Base-by-base conservation (phyloP, 2,797 vertebrate genomes). In the Gallinago solitaria region DNA sequence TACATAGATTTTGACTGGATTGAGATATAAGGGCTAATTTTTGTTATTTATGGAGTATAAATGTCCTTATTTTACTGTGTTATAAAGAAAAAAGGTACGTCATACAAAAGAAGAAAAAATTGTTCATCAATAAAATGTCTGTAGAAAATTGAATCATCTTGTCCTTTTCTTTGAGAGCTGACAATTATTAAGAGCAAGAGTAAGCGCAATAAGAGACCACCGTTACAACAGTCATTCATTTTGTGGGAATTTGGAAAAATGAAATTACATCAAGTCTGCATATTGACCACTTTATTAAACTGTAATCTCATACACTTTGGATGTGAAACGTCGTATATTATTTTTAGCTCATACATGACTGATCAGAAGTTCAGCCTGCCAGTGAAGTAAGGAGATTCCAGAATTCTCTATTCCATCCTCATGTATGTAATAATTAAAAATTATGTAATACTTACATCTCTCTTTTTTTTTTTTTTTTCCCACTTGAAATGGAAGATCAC, bases 11-110 rank as follows among this genome's bases (percentile, higher is more conserved):
- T 96, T 97, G 95, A 96, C 59, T 93, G 89, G 83, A 87, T 89
- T 94, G 80, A 96, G 63, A 96, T 89, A 92, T 87, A 89, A 97
- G 95, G 97, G 95, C 87, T 96, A 94, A 92, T 85, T 95, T 96
- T 97, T 97, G 94, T 97, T 97, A 97, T 96, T 96, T 92, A 95
- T 91, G 47, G 53, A 71, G 82, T 91, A 59, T 70, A 84, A 45
- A 17, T 18, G n/a, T 91, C 56, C 71, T 89, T 95, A 91, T 96
- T 97, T 95, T 94, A 76, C 35, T 76, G 85, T 88, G 70, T 65
- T 6, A 92, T 70, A 73, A 33, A 82, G 67, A 51, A 71, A 53
- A 39, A 39, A 60, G 32, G 23, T 79, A 57, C 71, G 68, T 79
- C 37, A n/a, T 69, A 39, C 30, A 78, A 75, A 85, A 84, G 39